Percentiles rank a stretch among this genome's conserved stretches.
Conservation (phyloP, 2,888 invertebrate genomes). For the Ectemnius lituratus region DNA sequence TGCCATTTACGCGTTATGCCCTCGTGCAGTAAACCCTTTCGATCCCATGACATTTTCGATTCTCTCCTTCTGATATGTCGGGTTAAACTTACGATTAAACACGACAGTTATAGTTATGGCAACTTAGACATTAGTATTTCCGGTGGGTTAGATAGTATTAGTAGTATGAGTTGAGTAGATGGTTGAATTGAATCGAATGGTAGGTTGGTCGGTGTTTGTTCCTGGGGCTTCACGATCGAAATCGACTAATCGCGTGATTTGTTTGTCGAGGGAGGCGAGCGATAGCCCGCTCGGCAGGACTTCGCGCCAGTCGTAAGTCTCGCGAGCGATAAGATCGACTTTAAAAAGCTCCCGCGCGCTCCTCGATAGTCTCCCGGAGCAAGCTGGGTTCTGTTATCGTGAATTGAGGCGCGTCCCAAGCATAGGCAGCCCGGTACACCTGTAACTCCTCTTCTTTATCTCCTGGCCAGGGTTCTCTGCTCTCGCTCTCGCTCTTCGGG, state of each 20-base stretch:
- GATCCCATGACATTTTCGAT: no score
- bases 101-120: no score
- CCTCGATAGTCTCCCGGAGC: slow-evolving; percentile 31
- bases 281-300: slow-evolving; percentile 18
- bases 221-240: slow-evolving; percentile 13
- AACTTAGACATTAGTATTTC: neutral
- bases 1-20: neutral
- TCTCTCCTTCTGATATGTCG: no score
- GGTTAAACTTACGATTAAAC: no score
- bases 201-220: neutral
- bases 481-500: slow-evolving; percentile 47
- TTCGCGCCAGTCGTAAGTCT: slow-evolving; percentile 65
- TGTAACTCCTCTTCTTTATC: slow-evolving; percentile 68
- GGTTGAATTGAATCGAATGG: neutral
- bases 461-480: slow-evolving; percentile 41
- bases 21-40: neutral
- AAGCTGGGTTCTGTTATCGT: slow-evolving; percentile 66
- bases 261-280: slow-evolving; percentile 42
- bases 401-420: slow-evolving; percentile 67
- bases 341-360: slow-evolving; percentile 65
- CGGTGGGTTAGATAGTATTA: neutral
- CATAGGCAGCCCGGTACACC: slow-evolving; percentile 66
- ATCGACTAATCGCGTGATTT: slow-evolving; percentile 42
- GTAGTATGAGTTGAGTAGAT: neutral
- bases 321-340: slow-evolving; percentile 68